These are phyloP conservation scores for Ginglymostoma cirratum DNA, from an alignment of 2,113 vertebrate species.

Conservation along the genomic window DNA sequence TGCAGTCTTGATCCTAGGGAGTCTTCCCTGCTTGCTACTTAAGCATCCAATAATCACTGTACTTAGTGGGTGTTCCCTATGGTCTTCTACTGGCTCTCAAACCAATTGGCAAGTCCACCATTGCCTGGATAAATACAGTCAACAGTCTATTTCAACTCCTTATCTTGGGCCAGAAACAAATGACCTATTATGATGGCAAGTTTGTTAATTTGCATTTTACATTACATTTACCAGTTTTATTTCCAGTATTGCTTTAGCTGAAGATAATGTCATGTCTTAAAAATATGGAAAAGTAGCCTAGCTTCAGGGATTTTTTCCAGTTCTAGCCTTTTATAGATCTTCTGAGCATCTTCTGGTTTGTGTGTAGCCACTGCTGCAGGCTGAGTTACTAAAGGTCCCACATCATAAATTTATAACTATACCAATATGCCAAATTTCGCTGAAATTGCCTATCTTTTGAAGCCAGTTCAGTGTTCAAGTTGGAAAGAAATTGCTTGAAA, in stretches of 20 bases:
- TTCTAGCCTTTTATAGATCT: slow-evolving; percentile 52
- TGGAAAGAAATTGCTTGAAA: not conserved
- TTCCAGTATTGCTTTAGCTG: not conserved
- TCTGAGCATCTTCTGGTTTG: slow-evolving; percentile 52
- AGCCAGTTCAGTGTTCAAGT: not conserved
- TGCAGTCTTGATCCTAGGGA: too few species aligned
- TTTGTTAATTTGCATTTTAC: not conserved
- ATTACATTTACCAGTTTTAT: not conserved
- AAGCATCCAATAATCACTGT: not conserved
- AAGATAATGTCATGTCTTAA: not conserved
- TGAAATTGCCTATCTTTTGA: not conserved
- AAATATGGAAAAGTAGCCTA: not conserved
- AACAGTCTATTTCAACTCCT: not conserved
- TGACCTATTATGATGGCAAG: not conserved
- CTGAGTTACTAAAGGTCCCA: slow-evolving; percentile 54
- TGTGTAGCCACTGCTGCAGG: slow-evolving; percentile 49
- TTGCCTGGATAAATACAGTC: not conserved
- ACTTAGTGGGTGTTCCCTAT: not conserved
- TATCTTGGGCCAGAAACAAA: not conserved
- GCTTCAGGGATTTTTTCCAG: not conserved
- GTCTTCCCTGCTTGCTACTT: too few species aligned
- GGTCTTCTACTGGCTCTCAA: not conserved
- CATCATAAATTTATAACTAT: slow-evolving; percentile 56
- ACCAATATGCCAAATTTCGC: slow-evolving; percentile 1
- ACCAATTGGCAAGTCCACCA: too few species aligned